Base-by-base conservation (phyloP, 2,888 invertebrate species). In the Tolmerus cingulatus region DNA sequence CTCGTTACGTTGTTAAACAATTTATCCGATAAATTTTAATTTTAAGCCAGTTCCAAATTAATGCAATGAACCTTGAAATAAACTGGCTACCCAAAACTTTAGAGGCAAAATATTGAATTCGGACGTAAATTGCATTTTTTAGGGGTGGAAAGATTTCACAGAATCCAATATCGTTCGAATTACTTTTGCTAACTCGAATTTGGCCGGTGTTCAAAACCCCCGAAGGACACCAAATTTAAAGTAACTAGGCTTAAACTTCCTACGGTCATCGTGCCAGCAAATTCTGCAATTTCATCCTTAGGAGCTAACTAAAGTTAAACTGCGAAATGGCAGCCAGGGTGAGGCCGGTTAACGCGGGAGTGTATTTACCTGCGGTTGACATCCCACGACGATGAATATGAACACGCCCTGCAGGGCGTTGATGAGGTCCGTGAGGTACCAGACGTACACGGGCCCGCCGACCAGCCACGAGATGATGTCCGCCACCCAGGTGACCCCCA, bases 381-480 rank as follows among this genome's bases (percentile, higher is more conserved):
- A 97, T 84, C 97, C 97, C 90, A 97, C 97, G 89, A 97, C 97
- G 90, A 96, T 95, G 93, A 97, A 97, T 90, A 97, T 97, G 92
- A 97, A 95, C 86, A 97, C 96, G 89, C 97, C 97, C 92, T 97
- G 97, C 90, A 97, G 94, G 89, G 96, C 96, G 93, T 97, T 97
- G 90, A 97, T 95, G 91, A 97, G 92, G 93, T 97, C 97, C 86
- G 97, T 96, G 89, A 96, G 94, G 93, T 96, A 96, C 97, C 97
- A 97, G 90, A 96, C 93, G 92, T 95, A 96, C 66, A 95, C 94
- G 0, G 97, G 97, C 5, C 97, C 97, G 89, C 97, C 97, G 88
- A 95, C 95, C 89, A 95, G 94, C 96, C 97, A 97, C 81, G 97
- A 97, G 88, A 97, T 93, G 88, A 97, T 95, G 92, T 97, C 97